phyloP scores from a whole-genome alignment of 2,797 vertebrate species.

The Xerus rutilus region DNA sequence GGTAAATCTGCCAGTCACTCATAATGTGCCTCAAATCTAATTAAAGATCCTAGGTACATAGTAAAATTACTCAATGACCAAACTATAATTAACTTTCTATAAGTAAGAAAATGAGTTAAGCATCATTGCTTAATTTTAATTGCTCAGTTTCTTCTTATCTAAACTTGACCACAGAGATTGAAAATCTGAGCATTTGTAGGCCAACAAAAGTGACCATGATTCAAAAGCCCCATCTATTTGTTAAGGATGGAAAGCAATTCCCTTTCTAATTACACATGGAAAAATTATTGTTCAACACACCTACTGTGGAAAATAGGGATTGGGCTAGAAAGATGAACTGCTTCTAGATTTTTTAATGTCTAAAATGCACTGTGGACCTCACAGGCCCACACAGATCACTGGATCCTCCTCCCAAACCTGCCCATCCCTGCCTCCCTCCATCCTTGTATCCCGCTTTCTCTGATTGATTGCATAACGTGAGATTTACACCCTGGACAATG shows the following conservation, averaged over 20 bases:
- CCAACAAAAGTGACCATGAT: not conserved
- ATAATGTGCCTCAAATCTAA: not conserved
- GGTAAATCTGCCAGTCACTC: not conserved
- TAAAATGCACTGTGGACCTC: not conserved
- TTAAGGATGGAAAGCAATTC: not conserved
- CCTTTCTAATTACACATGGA: not conserved
- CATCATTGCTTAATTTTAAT: not conserved
- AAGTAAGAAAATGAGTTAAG: not conserved
- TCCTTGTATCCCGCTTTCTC: not conserved
- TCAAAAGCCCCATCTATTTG: not conserved
- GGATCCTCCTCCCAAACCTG: not conserved
- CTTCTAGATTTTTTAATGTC: not conserved
- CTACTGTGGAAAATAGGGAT: not conserved
- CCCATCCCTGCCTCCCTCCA: not conserved
- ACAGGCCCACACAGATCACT: no score
- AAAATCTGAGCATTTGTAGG: not conserved
- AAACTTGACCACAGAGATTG: not conserved
- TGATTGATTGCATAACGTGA: not conserved
- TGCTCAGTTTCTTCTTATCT: not conserved
- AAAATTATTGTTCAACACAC: rapidly evolving
- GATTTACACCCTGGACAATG: rapidly evolving
- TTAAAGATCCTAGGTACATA: not conserved
- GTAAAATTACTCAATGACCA: not conserved
- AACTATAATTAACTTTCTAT: not conserved
- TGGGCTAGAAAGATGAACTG: not conserved